Conservation (phyloP, 2,113 vertebrate species). For the Pedionomus torquatus region DNA sequence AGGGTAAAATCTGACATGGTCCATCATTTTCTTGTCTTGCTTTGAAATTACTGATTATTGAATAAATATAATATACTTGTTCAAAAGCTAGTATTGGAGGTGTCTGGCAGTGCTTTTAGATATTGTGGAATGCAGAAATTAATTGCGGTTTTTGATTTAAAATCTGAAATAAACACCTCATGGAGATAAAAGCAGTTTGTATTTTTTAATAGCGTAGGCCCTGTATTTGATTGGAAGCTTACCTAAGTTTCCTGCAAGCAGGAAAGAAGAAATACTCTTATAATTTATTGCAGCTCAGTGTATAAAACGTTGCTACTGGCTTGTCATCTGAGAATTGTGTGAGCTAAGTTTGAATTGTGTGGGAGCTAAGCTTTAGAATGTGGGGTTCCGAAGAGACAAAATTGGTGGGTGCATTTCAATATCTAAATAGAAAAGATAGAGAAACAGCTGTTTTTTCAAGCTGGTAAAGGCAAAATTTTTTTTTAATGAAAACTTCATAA, state of each 20-base stretch:
- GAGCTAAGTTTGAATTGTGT: background rate
- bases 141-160: background rate
- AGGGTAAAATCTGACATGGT: background rate
- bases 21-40: slow-evolving; percentile 1
- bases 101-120: background rate
- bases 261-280: background rate
- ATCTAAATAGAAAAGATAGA: background rate
- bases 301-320: background rate
- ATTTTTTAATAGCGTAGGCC: background rate
- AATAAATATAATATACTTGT: background rate
- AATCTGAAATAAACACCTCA: background rate
- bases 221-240: background rate
- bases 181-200: background rate
- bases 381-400: background rate
- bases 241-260: fast-evolving
- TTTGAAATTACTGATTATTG: slow-evolving; percentile 8
- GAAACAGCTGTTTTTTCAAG: background rate
- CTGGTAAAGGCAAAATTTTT: background rate
- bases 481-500: background rate
- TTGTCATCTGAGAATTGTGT: background rate
- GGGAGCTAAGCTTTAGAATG: background rate
- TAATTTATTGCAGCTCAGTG: background rate
- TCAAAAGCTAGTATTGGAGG: background rate
- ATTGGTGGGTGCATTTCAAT: background rate
- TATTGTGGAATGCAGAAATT: background rate